Evolutionary conservation across 2,113 vertebrate genomes (phyloP).

Genomic region (Pseudorhombus dupliciocellatus): DNA sequence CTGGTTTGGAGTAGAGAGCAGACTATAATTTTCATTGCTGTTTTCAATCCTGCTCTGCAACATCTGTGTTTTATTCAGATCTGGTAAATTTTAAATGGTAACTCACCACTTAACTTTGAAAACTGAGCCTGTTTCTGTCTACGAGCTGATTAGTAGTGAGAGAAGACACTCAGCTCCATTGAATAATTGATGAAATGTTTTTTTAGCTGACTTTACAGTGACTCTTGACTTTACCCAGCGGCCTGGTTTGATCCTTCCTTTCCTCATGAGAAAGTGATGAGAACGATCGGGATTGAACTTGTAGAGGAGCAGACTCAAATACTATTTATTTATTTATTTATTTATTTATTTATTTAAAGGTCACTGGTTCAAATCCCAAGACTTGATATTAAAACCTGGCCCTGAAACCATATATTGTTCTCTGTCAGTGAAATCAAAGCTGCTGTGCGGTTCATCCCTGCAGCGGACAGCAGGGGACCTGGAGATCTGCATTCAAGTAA

Average conservation of each 20-base stretch:
- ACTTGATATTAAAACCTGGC: constrained; percentile 4
- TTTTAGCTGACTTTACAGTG: neutral
- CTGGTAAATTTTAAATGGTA: constrained; percentile 53
- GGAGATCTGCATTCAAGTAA: neutral
- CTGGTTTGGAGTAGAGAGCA: neutral
- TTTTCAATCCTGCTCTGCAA: neutral
- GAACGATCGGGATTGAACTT: neutral
- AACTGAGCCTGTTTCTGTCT: constrained; percentile 14
- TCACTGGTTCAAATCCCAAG: constrained; percentile 11
- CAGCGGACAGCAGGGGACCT: neutral
- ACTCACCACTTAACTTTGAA: constrained; percentile 20
- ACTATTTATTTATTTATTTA: no score
- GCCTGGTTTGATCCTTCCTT: neutral
- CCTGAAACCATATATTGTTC: constrained; percentile 3
- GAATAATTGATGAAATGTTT: constrained; percentile 4
- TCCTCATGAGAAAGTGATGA: neutral
- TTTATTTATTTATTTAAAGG: constrained; percentile 7
- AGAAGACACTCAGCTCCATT: neutral
- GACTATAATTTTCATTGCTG: neutral
- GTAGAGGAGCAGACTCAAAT: neutral
- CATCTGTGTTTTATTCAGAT: constrained; percentile 38
- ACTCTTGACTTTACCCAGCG: constrained; percentile 18
- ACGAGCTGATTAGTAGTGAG: constrained; percentile 13
- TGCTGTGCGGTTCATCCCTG: neutral
- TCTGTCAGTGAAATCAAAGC: neutral